Conservation (phyloP, 2,888 invertebrate genomes). For the Drosophila prostipennis region DNA sequence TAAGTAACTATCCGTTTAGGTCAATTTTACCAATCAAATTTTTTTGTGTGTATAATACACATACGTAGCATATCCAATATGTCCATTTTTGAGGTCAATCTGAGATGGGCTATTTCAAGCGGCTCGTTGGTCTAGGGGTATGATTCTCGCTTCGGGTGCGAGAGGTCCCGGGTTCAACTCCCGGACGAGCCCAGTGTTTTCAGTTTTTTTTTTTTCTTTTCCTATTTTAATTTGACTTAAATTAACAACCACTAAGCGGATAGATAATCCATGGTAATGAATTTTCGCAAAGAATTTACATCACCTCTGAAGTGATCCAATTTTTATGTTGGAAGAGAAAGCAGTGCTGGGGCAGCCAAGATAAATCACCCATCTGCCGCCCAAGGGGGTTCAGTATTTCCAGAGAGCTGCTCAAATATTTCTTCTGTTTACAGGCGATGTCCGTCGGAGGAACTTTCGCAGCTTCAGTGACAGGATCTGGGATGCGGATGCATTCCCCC, state of each 20-base stretch:
- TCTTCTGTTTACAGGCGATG: neutral
- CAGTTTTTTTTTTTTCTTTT: no score
- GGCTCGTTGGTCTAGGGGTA: conserved; percentile 84
- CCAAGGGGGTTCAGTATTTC: neutral
- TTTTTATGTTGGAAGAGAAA: neutral
- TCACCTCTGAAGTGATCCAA: neutral
- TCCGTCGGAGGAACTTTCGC: neutral
- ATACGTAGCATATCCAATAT: no score
- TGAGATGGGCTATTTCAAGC: conserved; percentile 30
- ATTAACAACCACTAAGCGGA: neutral
- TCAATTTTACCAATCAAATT: no score
- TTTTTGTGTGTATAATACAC: no score
- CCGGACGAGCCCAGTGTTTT: conserved; percentile 39
- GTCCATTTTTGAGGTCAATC: no score
- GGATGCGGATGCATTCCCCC: conserved; percentile 6
- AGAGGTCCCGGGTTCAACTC: conserved; percentile 81
- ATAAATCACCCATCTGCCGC: neutral
- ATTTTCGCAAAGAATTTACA: neutral
- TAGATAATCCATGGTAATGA: neutral
- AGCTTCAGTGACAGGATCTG: neutral
- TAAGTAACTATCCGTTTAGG: no score
- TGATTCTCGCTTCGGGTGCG: conserved; percentile 84
- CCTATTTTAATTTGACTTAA: neutral
- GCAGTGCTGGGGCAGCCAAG: neutral
- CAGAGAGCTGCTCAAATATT: neutral